Base-by-base conservation (phyloP, 1,140 invertebrate species). In the Sitodiplosis mosellana region DNA sequence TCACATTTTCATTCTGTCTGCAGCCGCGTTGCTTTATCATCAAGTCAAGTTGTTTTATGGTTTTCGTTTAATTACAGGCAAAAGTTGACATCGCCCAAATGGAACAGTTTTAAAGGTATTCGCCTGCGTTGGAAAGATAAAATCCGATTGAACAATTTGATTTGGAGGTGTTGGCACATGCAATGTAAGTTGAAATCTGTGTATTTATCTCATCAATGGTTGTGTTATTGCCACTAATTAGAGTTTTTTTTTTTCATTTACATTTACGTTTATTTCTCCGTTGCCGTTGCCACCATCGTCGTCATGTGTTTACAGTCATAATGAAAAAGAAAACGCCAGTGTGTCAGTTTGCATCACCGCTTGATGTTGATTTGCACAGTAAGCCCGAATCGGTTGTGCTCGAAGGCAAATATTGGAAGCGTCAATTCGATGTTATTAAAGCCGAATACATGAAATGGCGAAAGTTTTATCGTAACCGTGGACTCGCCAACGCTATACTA, bases 371-470 rank as follows among this genome's bases (percentile, higher is more conserved):
- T 61, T 85, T 83, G 52, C 91, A 95, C 66, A 90, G 87, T 60
- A 93, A 91, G 69, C 87, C 90, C 52, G 90, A 96, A 87, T 85
- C 90, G 54, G 84, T 93, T 48, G 86, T 95, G 48, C 72, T 96
- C 58, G 92, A 97, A 72, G 91, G 91, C 40, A 96, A 97, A 75
- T 99, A 99, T 68, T 99, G 95, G 94, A 99, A 99, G 71, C 69
- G 95, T 61, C 81, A 91, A 69, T 76, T 94, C 47, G 86, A 91
- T 54, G 93, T 90, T 18, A 92, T 99, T 17, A 93, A 90, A 56
- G 90, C 91, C 46, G 95, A 99, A 70, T 99, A 99, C 70, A 96
- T 97, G 75, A 94, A 93, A 83, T 99, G 95, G 95, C 79, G 95
- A 41, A 82, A 89, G 69, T 96, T 89, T 73, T 90, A 85, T 69